Evolutionary conservation across 1,140 invertebrate species (phyloP), one percentile per base, ranked within the genome.

Genomic region (Lasioglossum albipes): DNA sequence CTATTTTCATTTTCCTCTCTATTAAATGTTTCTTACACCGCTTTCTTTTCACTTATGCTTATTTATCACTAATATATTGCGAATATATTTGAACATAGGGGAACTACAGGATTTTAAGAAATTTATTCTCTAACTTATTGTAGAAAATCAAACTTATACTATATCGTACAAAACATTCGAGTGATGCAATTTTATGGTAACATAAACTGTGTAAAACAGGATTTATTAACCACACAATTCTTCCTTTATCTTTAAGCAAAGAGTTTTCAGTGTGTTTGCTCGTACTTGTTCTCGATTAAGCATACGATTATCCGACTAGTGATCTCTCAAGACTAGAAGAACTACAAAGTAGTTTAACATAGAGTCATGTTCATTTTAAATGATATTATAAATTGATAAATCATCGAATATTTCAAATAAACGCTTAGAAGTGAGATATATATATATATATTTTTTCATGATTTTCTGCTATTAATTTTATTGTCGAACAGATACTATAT

Each of bases 221-320:
- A 61, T 36, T 18, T 61, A 7, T 2, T 4, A 70, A 16, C 36
- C 22, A 22, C 31, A 70, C 12, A 70, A 5, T 64, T 70, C 22
- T 68, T 68, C 18, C 52, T 77, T 68, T 77, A 70, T 70, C 67
- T 62, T 70, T 70, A 70, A 61, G 42, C 22, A 70, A 77, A 77
- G 54, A 68, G 7, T 20, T 49, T 20, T 62, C 7, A 49, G 31
- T 62, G 52, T 52, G 42, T 61, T 36, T 64, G 18, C 49, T 62
- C 42, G 2, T 52, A 71, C 45, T 71, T 22, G 22, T 36, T 62
- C 61, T 62, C 9, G 18, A 20, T 57, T 57, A 31, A 67, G 18
- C 16, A 22, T 7, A 75, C 22, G 9, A 45, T 76, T 64, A 2
- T 22, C 13, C 18, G 27, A 27, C 27, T 5, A 45, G 6, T 31